Evolutionary conservation across 2,113 vertebrate genomes (phyloP).

Genomic region (Indicator indicator): DNA sequence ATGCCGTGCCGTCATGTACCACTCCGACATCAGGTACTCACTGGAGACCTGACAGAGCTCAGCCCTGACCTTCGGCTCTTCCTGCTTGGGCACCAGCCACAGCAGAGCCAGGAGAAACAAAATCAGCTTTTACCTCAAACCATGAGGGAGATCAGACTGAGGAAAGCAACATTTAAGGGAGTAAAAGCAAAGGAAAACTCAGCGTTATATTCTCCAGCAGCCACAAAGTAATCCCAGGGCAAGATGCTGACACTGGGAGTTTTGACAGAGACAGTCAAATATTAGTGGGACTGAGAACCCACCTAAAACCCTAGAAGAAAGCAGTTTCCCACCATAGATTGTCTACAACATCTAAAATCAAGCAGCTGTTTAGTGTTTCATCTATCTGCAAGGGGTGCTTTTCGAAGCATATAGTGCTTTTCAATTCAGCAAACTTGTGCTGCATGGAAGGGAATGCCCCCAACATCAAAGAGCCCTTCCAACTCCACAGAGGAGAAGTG

Average conservation of each 20-base stretch:
- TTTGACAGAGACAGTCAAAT: background rate
- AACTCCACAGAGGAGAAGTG: background rate
- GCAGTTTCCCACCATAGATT: background rate
- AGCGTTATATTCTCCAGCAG: background rate
- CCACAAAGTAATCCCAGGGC: background rate
- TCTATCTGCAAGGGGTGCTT: background rate
- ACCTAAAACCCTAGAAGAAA: background rate
- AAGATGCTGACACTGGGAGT: background rate
- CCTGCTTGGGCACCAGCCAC: background rate
- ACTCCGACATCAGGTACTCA: background rate
- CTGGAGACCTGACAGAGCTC: background rate
- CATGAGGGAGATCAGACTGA: background rate
- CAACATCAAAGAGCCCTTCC: accelerated
- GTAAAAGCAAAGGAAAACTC: background rate
- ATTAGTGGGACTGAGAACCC: background rate
- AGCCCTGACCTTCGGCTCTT: background rate
- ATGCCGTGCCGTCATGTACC: background rate
- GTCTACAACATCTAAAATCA: background rate
- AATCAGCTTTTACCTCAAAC: background rate
- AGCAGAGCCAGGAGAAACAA: background rate
- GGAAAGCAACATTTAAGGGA: background rate
- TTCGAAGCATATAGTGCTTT: background rate
- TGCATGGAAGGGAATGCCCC: background rate
- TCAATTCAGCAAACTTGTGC: background rate
- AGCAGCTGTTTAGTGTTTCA: background rate